phyloP scores from a whole-genome alignment of 2,888 invertebrate species.

The Polydrusus cervinus region DNA sequence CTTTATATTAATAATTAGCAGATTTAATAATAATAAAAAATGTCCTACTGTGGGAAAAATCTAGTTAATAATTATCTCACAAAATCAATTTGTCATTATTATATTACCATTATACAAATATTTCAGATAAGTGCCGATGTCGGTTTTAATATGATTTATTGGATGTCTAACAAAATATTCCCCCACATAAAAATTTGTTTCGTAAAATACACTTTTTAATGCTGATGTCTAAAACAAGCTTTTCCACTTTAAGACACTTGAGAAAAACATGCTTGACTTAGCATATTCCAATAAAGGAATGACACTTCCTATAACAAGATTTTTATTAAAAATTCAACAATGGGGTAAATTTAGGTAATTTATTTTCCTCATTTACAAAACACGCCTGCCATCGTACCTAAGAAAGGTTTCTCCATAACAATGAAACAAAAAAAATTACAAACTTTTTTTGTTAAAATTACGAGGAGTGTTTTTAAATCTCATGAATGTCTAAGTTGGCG shows the following conservation, averaged over 20 bases:
- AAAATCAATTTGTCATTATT: neutral
- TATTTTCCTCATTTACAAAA: neutral
- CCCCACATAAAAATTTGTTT: neutral
- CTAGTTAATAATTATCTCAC: no score
- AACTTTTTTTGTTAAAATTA: no score
- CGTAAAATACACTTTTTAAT: neutral
- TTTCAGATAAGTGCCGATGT: neutral
- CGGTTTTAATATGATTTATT: slow-evolving; percentile 3
- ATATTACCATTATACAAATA: neutral
- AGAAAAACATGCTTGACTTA: neutral
- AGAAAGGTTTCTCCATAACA: no score
- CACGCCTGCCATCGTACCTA: no score
- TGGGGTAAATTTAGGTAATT: neutral
- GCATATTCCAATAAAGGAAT: no score
- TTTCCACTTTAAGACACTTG: neutral
- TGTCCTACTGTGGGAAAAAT: no score
- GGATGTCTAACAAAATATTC: neutral
- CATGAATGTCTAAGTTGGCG: no score
- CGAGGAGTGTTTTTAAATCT: no score
- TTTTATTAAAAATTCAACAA: neutral
- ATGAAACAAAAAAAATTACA: no score
- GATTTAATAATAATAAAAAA: no score
- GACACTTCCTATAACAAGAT: neutral
- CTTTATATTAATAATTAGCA: no score
- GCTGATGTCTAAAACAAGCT: neutral